phyloP scores from a whole-genome alignment of 2,797 vertebrate species.

The Paedocypris micromegethes region DNA sequence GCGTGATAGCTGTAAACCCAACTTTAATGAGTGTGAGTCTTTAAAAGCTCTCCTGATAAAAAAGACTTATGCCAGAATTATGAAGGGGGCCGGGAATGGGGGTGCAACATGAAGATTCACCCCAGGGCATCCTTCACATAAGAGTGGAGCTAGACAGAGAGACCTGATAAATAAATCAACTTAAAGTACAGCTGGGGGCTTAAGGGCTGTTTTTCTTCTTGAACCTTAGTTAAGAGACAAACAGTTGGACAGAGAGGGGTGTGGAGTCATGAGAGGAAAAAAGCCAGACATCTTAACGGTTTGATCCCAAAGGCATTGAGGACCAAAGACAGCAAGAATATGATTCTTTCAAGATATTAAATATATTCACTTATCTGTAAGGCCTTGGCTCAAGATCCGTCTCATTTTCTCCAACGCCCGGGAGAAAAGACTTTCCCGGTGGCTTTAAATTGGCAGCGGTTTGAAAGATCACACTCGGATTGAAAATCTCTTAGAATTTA shows the following conservation, averaged over 20 bases:
- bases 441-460: slow-evolving; percentile 73
- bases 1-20: slow-evolving; percentile 32
- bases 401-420: slow-evolving; percentile 69
- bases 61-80: slow-evolving; percentile 61
- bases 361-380: slow-evolving; percentile 78
- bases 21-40: slow-evolving; percentile 59
- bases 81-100: slow-evolving; percentile 22
- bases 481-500: slow-evolving; percentile 74
- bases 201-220: slow-evolving; percentile 69
- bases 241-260: slow-evolving; percentile 15
- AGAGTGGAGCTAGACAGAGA: slow-evolving; percentile 59
- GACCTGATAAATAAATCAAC: slow-evolving; percentile 82
- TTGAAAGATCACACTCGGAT: slow-evolving; percentile 75
- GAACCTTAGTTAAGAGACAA: slow-evolving; percentile 51
- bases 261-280: slow-evolving; percentile 18
- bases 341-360: slow-evolving; percentile 78
- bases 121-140: slow-evolving; percentile 72
- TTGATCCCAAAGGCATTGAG: slow-evolving; percentile 68
- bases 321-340: slow-evolving; percentile 74
- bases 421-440: slow-evolving; percentile 79
- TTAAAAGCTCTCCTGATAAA: slow-evolving; percentile 61
- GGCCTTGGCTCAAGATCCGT: slow-evolving; percentile 69
- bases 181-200: slow-evolving; percentile 72
- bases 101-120: slow-evolving; percentile 59
- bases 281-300: slow-evolving; percentile 55